Evolutionary conservation across 2,888 invertebrate genomes (phyloP), one percentile per base, ranked within the genome.

Genomic region (Tuta absoluta): DNA sequence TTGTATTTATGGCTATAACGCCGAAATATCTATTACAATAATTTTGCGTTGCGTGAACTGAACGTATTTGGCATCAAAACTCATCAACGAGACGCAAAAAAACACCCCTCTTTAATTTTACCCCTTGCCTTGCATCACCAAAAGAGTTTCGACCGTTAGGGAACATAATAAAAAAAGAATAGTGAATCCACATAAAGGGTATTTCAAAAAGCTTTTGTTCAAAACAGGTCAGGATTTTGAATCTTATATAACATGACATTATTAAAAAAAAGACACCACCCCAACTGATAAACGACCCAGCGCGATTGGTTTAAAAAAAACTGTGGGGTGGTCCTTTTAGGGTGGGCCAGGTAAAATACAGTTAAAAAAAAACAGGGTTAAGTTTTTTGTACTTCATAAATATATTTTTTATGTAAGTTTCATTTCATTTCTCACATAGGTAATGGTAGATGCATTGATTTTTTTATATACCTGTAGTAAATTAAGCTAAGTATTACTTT

Each of bases 71-170:
- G 88, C 90, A 88, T 90, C 41, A 8, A 41, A 19, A 51, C 21
- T 51, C 21, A 90, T 75, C 67, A 68, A 71, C 69, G 84, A 81
- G 82, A 76, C 75, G 71, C 73, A 81, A 89, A 89, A 91, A 86
- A 90, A 88, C 78, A 80, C 76, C 79, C 86, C 85, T 80, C 80
- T 81, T 79, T 77, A 71, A 79, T 82, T 81, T 79, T 77, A 84
- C 84, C 88, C 91, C 79, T 79, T 17, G 82, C 91, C 79, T 79
- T 17, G 82, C 84, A 88, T 87, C 87, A 86, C 85, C 87, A 86
- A 89, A 88, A 87, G 85, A 87, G 84, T 68, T 78, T 73, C 80
- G 79, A 86, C 91, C 89, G 90, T 91, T 90, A 86, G 72, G 77
- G 75, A 71, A 76, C 77, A 80, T 49, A 21, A 23, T 1, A 87